Conservation (phyloP, 1,140 invertebrate species). For the Diprion similis region DNA sequence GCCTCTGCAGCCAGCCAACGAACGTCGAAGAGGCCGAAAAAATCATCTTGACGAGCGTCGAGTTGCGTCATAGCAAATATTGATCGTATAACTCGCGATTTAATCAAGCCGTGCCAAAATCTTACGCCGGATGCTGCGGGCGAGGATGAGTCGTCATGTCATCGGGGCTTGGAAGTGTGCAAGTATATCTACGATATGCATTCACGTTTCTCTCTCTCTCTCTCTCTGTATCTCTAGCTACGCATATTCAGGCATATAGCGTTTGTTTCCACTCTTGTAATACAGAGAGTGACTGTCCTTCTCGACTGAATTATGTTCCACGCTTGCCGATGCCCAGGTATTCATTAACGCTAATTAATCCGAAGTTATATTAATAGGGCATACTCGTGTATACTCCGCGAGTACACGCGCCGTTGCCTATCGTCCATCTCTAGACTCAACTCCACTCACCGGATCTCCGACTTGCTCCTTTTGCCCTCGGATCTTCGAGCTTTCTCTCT, state of each 20-base stretch:
- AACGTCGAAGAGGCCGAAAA: no score
- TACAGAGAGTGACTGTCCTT: conserved; percentile 11
- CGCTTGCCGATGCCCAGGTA: conserved; percentile 47
- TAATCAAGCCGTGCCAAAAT: no score
- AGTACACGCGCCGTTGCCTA: background rate
- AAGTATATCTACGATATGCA: no score
- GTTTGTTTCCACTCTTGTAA: conserved; percentile 1
- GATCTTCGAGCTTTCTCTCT: background rate
- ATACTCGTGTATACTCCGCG: background rate
- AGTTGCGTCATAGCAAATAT: no score
- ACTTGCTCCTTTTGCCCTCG: conserved; percentile 25
- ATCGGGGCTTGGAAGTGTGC: no score
- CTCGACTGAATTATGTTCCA: conserved; percentile 39
- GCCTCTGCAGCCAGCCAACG: no score
- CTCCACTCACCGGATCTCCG: conserved; percentile 23
- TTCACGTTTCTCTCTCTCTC: no score
- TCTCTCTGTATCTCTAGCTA: no score
- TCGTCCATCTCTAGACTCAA: background rate
- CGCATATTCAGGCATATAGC: background rate
- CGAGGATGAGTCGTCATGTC: no score
- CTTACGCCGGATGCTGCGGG: no score
- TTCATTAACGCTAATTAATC: conserved; percentile 55
- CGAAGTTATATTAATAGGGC: conserved; percentile 39
- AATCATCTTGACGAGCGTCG: no score
- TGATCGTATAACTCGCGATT: no score